Conservation (phyloP, 2,113 vertebrate genomes). For the Podilymbus podiceps region DNA sequence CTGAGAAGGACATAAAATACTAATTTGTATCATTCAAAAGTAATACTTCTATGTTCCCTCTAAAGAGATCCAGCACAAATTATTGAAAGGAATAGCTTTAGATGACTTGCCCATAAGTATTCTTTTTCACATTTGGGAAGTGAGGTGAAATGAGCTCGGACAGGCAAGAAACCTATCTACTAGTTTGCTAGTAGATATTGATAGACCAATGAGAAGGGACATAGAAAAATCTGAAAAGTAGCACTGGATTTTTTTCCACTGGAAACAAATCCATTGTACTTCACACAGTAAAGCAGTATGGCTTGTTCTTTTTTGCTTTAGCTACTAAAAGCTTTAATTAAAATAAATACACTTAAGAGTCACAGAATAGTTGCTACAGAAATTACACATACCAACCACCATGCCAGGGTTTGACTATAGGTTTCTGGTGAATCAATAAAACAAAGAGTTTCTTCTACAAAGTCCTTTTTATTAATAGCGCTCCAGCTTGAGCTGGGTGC, state of each 20-base stretch:
- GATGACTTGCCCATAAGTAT: not conserved
- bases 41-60: constrained; percentile 34
- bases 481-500: not conserved
- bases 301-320: not conserved
- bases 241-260: not conserved
- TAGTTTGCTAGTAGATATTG: not conserved
- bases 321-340: constrained; percentile 21
- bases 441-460: not conserved
- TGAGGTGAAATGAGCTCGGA: not conserved
- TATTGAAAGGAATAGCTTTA: not conserved
- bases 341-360: not conserved
- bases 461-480: not conserved
- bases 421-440: not conserved
- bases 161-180: not conserved
- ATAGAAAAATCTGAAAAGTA: not conserved
- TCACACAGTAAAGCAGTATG: not conserved
- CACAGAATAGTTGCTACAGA: not conserved
- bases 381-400: not conserved
- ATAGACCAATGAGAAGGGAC: not conserved
- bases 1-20: constrained; percentile 49
- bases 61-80: constrained; percentile 50
- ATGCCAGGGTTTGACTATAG: fast-evolving
- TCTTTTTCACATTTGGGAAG: constrained; percentile 45
- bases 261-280: not conserved
- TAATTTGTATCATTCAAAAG: constrained; percentile 51